phyloP scores from a whole-genome alignment of 2,888 invertebrate species.

The Podabrus alpinus region DNA sequence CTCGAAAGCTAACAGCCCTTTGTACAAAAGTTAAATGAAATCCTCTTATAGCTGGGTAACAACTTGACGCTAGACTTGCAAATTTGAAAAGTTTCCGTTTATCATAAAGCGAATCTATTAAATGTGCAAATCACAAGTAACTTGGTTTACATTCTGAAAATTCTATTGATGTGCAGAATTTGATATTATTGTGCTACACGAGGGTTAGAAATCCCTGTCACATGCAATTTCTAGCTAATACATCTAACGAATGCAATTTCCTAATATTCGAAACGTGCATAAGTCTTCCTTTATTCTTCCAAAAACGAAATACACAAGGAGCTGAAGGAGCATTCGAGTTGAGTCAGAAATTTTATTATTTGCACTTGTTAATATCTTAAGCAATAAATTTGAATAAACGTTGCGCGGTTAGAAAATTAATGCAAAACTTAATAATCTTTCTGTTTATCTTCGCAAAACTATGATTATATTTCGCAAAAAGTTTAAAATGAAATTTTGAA shows the following conservation, averaged over 20 bases:
- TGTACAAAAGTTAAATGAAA: background rate
- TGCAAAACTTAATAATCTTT: slow-evolving; percentile 42
- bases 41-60: background rate
- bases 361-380: slow-evolving; percentile 31
- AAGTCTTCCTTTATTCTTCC: background rate
- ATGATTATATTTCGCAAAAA: slow-evolving; percentile 27
- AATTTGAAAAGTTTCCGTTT: background rate
- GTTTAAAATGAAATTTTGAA: slow-evolving; percentile 1
- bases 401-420: slow-evolving; percentile 39
- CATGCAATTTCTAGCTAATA: slow-evolving; percentile 36
- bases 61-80: background rate
- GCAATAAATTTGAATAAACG: slow-evolving; percentile 39
- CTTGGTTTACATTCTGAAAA: background rate
- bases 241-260: slow-evolving; percentile 23
- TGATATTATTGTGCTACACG: background rate
- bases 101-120: background rate
- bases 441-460: slow-evolving; percentile 41
- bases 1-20: background rate
- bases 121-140: background rate
- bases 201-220: slow-evolving; percentile 23
- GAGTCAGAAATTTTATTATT: background rate
- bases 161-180: background rate
- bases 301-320: background rate
- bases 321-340: background rate
- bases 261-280: background rate